Base-by-base conservation (phyloP, 2,888 invertebrate genomes). In the Asteroscopus sphinx region DNA sequence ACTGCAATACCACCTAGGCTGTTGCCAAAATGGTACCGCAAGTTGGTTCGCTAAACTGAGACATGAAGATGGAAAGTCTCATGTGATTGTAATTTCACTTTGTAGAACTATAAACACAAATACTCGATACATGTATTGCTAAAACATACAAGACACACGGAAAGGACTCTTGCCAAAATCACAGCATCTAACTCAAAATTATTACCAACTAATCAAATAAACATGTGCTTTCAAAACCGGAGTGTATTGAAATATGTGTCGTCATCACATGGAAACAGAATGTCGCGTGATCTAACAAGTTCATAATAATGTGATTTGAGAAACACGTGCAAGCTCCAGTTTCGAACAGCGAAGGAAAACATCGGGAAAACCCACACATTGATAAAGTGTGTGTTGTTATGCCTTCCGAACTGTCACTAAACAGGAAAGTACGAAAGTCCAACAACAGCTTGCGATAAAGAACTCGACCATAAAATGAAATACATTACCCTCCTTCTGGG, bases 241-340 rank as follows among this genome's bases (percentile, higher is more conserved):
- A 44, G 47, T 35, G 44, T 17, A 45, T 7, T 35, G 12, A 30
- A 15, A 37, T 13, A 13, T 8, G 32, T 33, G 21, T 47, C 25
- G 39, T 13, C 8, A 26, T 41, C n/a, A 26, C 41, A 25, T 25
- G 40, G 30, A 30, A 49, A 56, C 42, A 41, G 1, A 25, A 33
- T 17, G 46, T 55, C 63, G 37, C 44, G 35, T 56, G 57, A 56
- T 40, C 6, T 42, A 39, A 44, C 33, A 21, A 12, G n/a, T 17
- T 51, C 15, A 46, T 40, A 16, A 40, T 52, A 16, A 40, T 52
- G 56, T 40, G 46, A 51, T 48, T 51, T 30, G 8, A 7, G 17
- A 40, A 51, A 47, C 65, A 69, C 57, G 47, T 69, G 70, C 64
- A 40, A 54, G 54, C 42, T 57, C 47, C 12, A 47, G 17, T 51